Base-by-base conservation (phyloP, 1,140 invertebrate species). In the Tetragnatha versicolor region DNA sequence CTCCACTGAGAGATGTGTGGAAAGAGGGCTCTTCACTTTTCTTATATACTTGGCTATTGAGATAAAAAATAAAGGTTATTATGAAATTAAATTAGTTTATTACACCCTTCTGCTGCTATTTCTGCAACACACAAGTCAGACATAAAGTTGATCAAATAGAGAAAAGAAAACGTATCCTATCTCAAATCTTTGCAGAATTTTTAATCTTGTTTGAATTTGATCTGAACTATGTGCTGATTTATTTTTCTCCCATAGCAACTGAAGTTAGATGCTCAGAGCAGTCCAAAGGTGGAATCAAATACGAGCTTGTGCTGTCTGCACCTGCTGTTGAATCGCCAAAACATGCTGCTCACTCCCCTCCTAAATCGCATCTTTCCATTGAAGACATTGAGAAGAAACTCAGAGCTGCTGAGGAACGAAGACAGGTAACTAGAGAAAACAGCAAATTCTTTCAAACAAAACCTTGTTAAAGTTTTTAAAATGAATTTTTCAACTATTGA, bases 301-400 rank as follows among this genome's bases (percentile, higher is more conserved):
- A 95, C 88, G 95, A 98, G 87, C 93, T 97, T 82, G 96, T 97
- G 83, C 87, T 97, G 81, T 93, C 93, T 53, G 93, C 96, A 83
- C 93, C 95, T 20, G 88, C 89, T 39, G 81, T 81, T 10, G 85
- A 85, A 39, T 84, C 85, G 14, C 88, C 88, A 63, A 88, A 88
- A 35, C 65, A 65, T 31, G 35, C 33, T 10, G 88, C 90, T 10
- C 86, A 90, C 25, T 91, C 91, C 3, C 90, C 91, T 12, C 86
- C 85, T 6, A 85, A 87, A 2, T 85, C 86, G 2, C 77, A 81
- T 53, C 88, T 93, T 14, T 92, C 93, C 25, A 91, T 90, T 3
- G 91, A 94, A 83, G 91, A 94, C 82, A 96, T 97, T 83, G 91
- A 94, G 83, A 93, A 94, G 82, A 97, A 97, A 85, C 89, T 97